Base-by-base conservation (phyloP, 2,113 vertebrate species). In the Paralichthys olivaceus region DNA sequence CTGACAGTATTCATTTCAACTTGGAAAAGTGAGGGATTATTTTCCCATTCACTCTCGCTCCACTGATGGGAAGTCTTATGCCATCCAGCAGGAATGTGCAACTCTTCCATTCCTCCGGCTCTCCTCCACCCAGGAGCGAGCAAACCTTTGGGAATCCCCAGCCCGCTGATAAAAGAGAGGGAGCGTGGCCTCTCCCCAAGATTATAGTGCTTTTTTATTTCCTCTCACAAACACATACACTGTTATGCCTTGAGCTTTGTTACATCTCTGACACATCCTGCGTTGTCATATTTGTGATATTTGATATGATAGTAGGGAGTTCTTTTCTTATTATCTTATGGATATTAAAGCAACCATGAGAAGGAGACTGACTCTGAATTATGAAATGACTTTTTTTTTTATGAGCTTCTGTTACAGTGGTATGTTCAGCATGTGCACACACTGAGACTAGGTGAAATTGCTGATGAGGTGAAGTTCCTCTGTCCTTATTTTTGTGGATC, bases 61-160 rank as follows among this genome's bases (percentile, higher is more conserved):
- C 75, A 53, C 77, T 88, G 90, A 89, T 93, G 89, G 92, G 88
- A 93, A 90, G 79, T 89, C 74, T 93, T 86, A 94, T 94, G 90
- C 88, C 90, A 94, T 94, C 77, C 51, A 37, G n/a, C 72, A 93
- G 83, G 93, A 94, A 95, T 95, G 93, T 89, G 82, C 66, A 84
- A 86, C 70, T 80, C 81, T 75, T 82, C 70, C 64, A 79, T 79
- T 84, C 73, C 73, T 77, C 57, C 64, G 82, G 1, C 62, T 81
- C 72, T 72, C 74, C 84, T 85, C 84, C 82, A 83, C 80, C 84
- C 84, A 84, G 81, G 69, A 86, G 69, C 37, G 6, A 22, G 74
- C 63, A 76, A 80, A 80, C 72, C 54, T 82, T 77, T 76, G 79
- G 87, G 90, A 91, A 79, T 90, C 77, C 88, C 84, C 83, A 65